Conservation (phyloP, 2,797 vertebrate genomes). For the Artibeus jamaicensis region DNA sequence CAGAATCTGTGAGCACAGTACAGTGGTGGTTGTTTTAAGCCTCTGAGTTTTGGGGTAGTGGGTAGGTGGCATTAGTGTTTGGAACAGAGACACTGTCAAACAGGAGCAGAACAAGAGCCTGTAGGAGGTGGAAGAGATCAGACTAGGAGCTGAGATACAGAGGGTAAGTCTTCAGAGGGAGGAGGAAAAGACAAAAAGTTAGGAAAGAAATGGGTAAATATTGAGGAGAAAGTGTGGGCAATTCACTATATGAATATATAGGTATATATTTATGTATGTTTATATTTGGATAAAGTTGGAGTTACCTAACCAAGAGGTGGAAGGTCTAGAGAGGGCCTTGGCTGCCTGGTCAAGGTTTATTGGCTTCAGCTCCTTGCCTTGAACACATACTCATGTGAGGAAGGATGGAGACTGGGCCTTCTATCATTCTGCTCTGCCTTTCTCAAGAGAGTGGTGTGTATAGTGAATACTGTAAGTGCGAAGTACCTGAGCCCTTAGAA, state of each 20-base stretch:
- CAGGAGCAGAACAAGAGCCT: neutral
- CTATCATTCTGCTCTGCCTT: neutral
- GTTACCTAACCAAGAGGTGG: neutral
- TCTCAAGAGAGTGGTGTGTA: neutral
- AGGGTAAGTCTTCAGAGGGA: neutral
- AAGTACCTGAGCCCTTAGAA: neutral
- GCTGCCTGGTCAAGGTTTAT: neutral
- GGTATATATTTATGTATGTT: neutral
- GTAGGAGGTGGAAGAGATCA: neutral
- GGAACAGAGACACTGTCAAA: neutral
- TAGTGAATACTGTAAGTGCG: neutral
- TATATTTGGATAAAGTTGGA: neutral
- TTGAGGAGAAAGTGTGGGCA: neutral
- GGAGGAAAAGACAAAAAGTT: neutral
- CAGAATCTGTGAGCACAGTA: neutral
- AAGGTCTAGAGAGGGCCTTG: neutral
- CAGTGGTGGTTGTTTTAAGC: neutral
- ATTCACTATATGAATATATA: neutral
- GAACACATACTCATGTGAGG: neutral
- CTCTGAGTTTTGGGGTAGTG: neutral
- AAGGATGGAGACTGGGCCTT: conserved; percentile 2
- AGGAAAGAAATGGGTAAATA: neutral
- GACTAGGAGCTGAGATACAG: neutral
- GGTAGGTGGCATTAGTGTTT: neutral
- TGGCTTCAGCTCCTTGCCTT: neutral